Conservation (phyloP, 2,888 invertebrate species). For the Nomada goodeniana region DNA sequence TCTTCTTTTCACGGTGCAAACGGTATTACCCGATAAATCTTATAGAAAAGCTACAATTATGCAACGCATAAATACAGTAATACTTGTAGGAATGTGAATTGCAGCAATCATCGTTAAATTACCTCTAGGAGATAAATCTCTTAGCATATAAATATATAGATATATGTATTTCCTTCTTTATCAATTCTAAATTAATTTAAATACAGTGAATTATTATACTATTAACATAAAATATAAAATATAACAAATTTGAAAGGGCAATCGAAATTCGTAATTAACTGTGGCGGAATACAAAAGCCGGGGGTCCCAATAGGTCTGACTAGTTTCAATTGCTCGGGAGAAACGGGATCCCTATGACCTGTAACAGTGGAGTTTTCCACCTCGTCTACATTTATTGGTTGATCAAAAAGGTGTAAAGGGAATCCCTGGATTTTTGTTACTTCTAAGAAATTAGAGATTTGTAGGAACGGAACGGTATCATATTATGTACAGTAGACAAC, state of each 20-base stretch:
- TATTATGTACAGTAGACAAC: no score
- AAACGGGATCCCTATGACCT: neutral
- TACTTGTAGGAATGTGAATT: neutral
- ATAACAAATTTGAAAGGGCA: neutral
- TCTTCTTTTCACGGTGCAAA: neutral
- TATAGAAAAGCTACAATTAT: neutral
- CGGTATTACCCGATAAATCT: neutral
- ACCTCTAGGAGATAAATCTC: neutral
- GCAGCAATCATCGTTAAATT: constrained; percentile 4
- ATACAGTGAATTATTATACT: no score
- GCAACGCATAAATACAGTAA: neutral
- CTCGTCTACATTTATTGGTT: no score
- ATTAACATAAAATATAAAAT: no score
- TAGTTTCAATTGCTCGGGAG: neutral
- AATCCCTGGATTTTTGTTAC: no score
- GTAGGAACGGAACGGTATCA: no score
- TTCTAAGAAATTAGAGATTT: no score
- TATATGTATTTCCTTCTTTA: no score
- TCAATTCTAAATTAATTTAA: neutral
- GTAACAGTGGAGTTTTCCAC: neutral
- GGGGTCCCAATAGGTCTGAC: neutral
- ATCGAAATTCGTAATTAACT: constrained; percentile 7
- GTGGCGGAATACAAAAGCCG: constrained; percentile 11
- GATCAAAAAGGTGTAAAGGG: no score
- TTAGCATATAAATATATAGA: no score